phyloP scores from a whole-genome alignment of 2,888 invertebrate species.

The Eudemis profundana region DNA sequence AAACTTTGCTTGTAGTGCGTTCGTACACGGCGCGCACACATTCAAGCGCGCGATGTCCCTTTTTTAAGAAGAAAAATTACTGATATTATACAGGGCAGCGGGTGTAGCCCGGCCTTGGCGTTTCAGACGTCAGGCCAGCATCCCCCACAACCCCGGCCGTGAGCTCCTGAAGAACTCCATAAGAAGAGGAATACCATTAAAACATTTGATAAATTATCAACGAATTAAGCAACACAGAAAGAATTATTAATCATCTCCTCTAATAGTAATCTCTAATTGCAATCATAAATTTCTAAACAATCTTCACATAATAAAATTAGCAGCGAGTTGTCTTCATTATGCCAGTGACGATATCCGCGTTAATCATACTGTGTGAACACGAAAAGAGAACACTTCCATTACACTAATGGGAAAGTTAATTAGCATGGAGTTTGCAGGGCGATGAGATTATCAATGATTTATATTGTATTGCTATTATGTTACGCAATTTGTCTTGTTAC shows the following conservation, averaged over 20 bases:
- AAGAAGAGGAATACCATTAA: too few species aligned
- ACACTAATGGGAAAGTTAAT: conserved; percentile 92
- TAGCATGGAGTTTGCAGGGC: conserved; percentile 87
- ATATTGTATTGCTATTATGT: conserved; percentile 36
- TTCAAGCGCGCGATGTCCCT: too few species aligned
- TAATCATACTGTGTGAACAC: conserved; percentile 57
- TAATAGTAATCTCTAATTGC: conserved; percentile 18
- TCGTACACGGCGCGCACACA: too few species aligned
- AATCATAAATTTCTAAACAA: conserved; percentile 30
- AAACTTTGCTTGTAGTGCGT: too few species aligned
- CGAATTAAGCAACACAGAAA: not conserved
- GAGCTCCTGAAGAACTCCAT: too few species aligned
- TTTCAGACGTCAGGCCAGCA: too few species aligned
- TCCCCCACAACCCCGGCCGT: too few species aligned
- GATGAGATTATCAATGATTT: conserved; percentile 60
- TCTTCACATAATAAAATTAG: conserved; percentile 41
- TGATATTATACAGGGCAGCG: too few species aligned
- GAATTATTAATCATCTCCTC: not conserved
- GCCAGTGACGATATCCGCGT: conserved; percentile 46
- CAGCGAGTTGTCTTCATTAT: conserved; percentile 40
- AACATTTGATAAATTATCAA: not conserved
- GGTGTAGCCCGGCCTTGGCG: too few species aligned
- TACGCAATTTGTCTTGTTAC: not conserved
- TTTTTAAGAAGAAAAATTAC: too few species aligned
- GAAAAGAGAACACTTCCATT: conserved; percentile 89